phyloP scores from a whole-genome alignment of 2,888 invertebrate genomes.

The Acheta domesticus region DNA sequence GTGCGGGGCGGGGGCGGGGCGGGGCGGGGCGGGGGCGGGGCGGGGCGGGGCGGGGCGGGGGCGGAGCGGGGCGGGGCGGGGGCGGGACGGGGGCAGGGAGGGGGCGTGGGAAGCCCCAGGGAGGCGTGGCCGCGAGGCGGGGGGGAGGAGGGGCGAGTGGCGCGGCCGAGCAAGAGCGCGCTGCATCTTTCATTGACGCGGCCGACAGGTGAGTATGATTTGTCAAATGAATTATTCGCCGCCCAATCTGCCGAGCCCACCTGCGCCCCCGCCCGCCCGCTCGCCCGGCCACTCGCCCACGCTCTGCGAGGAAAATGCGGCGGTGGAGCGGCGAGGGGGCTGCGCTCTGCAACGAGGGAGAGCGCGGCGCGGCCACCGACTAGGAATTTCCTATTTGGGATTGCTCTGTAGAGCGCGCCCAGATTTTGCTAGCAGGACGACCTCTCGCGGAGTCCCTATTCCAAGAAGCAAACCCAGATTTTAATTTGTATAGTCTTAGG shows the following conservation, averaged over 20 bases:
- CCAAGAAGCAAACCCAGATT: no score
- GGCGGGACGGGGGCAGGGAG: background rate
- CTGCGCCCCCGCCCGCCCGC: background rate
- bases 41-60: background rate
- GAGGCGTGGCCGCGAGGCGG: background rate
- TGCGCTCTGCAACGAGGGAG: no score
- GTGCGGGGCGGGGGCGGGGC: background rate
- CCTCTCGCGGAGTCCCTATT: no score
- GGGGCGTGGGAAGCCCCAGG: background rate
- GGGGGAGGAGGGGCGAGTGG: background rate
- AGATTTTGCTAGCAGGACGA: no score
- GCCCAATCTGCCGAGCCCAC: background rate
- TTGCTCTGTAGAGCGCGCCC: no score
- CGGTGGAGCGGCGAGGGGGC: background rate
- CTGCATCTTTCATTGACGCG: background rate
- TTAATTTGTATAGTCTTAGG: no score
- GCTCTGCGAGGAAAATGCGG: background rate
- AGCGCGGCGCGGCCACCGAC: no score
- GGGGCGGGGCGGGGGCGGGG: background rate
- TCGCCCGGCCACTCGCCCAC: background rate
- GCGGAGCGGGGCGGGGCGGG: background rate
- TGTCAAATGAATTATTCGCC: slow-evolving; percentile 3
- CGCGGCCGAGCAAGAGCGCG: background rate
- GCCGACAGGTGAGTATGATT: slow-evolving; percentile 18
- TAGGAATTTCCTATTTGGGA: no score